These are phyloP conservation scores for Ctena decussata DNA, from an alignment of 2,888 invertebrate species.

Conservation along the genomic window DNA sequence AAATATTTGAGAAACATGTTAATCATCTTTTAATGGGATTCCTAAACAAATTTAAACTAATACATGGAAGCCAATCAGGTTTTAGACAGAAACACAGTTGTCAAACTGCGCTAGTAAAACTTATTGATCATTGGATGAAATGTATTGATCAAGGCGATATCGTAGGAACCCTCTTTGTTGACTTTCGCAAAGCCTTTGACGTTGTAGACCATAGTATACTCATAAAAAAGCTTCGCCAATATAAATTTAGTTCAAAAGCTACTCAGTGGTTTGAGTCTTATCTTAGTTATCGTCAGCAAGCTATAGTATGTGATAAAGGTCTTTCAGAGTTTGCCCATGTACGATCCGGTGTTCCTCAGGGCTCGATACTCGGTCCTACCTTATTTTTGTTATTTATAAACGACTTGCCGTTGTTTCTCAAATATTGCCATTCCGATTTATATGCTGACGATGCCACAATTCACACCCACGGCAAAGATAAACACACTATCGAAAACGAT, in stretches of 20 bases:
- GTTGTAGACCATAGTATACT: neutral
- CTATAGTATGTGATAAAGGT: neutral
- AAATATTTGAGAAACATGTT: neutral
- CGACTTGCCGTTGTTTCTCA: too few species aligned
- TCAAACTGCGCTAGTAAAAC: neutral
- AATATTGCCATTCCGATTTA: too few species aligned
- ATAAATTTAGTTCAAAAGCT: neutral
- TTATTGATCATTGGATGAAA: neutral
- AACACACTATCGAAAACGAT: too few species aligned
- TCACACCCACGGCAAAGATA: too few species aligned
- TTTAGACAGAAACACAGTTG: neutral
- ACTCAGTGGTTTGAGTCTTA: neutral
- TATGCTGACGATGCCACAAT: too few species aligned
- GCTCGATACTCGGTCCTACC: neutral
- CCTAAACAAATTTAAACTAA: neutral
- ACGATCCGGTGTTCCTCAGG: neutral
- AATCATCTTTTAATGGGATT: neutral
- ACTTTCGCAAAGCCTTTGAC: neutral
- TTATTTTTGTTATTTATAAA: too few species aligned
- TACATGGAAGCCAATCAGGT: neutral
- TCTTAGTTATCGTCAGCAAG: neutral
- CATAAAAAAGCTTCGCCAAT: neutral
- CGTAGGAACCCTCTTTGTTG: neutral
- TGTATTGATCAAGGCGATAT: neutral
- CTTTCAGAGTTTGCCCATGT: neutral